Base-by-base conservation (phyloP, 2,797 vertebrate species). In the Anisognathus igniventris region DNA sequence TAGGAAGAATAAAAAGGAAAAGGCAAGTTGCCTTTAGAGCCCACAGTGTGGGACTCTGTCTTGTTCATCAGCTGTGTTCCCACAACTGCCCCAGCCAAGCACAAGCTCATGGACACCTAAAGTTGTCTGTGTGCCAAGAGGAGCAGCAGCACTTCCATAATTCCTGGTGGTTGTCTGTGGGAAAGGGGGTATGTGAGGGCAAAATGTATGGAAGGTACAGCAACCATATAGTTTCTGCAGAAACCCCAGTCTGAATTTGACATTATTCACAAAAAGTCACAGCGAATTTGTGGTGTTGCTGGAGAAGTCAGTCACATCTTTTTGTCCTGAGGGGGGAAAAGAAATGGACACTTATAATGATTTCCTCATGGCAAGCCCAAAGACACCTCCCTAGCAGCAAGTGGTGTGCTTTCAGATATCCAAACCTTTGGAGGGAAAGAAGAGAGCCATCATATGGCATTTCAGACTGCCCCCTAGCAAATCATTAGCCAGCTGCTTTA, bases 361-460 rank as follows among this genome's bases (percentile, higher is more conserved):
- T 92, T 85, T 85, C 28, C 27, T 40, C 33, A 7, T n/a, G 28
- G 22, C 44, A 60, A 72, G 22, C 37, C 65, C 58, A 42, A 73
- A 73, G 83, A 60, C n/a, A 62, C 40, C 12, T 79, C 18, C 7
- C 45, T 57, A 25, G 60, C 33, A 58, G 35, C 23, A 79, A 79
- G 25, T 3, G 11, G n/a, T 87, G 54, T 1, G 0, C 37, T 92
- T 92, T 77, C 47, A 77, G 35, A 85, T n/a, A n/a, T n/a, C n/a
- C n/a, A n/a, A n/a, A n/a, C 37, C 7, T 71, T 47, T 27, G 61
- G 45, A 90, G n/a, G 22, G 51, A 70, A 44, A 51, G 66, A 60
- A 31, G 28, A 68, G 35, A 85, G 50, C 47, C 37, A 31, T 45
- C 0, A 0, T 10, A 8, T 24, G 48, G 42, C 1, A 0, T 64